phyloP scores from a whole-genome alignment of 1,140 invertebrate genomes.

The Goniozus legneri region DNA sequence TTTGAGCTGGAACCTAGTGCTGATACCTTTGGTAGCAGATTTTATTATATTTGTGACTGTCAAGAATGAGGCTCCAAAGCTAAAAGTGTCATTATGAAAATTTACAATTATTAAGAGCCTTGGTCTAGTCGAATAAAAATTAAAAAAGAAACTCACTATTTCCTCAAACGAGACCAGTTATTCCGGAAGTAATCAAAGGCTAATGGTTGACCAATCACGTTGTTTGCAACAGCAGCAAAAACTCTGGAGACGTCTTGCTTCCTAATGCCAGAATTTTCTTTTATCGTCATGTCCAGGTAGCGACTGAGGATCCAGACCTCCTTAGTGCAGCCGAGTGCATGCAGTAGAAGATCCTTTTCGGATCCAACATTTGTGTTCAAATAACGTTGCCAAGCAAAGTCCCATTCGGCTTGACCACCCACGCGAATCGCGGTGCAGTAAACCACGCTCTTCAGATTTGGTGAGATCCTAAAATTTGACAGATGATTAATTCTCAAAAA shows the following conservation, averaged over 20 bases:
- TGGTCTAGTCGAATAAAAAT: no score
- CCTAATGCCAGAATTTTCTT: conserved; percentile 69
- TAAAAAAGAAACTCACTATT: conserved; percentile 62
- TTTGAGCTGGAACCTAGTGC: conserved; percentile 68
- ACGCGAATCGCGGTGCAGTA: conserved; percentile 81
- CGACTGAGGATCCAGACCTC: conserved; percentile 74
- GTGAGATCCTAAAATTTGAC: conserved; percentile 64
- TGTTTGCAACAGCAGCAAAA: conserved; percentile 68
- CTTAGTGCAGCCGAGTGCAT: conserved; percentile 73
- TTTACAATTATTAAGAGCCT: conserved; percentile 2
- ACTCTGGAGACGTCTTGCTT: conserved; percentile 76
- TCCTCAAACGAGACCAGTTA: conserved; percentile 67
- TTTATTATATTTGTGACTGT: conserved; percentile 72
- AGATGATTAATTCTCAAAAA: background rate
- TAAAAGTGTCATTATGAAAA: conserved; percentile 44
- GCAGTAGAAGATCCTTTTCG: conserved; percentile 71
- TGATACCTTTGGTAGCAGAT: conserved; percentile 67
- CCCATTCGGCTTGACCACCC: conserved; percentile 79
- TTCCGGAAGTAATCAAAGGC: conserved; percentile 71
- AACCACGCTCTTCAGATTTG: conserved; percentile 74
- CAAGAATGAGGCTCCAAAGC: conserved; percentile 67
- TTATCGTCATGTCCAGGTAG: conserved; percentile 69
- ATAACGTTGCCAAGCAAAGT: conserved; percentile 79
- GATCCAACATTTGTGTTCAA: conserved; percentile 67
- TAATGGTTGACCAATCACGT: conserved; percentile 69